phyloP scores from a whole-genome alignment of 35 echinoderm and acorn worm species.

The Stichopus chloronotus region DNA sequence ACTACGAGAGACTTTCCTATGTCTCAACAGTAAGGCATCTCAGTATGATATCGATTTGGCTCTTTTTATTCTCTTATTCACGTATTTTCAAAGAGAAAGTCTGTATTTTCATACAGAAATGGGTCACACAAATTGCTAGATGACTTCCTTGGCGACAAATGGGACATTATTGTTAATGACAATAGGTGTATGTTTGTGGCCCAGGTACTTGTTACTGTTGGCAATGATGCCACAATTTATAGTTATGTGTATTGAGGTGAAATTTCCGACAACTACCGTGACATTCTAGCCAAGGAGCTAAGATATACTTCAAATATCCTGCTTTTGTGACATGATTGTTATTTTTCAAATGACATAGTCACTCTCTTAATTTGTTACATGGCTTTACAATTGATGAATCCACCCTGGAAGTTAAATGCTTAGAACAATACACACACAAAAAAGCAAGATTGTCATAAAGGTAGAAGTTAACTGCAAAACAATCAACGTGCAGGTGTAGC shows the following conservation, averaged over 20 bases:
- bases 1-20: background rate
- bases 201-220: slow-evolving; percentile 7
- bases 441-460: no score
- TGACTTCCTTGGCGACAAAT: slow-evolving; percentile 7
- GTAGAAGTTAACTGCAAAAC: no score
- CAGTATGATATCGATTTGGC: slow-evolving; percentile 4
- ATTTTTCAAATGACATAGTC: no score
- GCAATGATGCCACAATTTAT: slow-evolving; percentile 6
- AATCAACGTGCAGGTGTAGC: no score
- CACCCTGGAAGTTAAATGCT: no score
- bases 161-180: slow-evolving; percentile 27
- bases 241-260: background rate
- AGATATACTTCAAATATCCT: no score
- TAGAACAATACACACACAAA: no score
- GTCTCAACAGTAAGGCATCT: slow-evolving; percentile 7
- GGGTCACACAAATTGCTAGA: background rate
- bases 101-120: slow-evolving; percentile 27
- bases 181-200: slow-evolving; percentile 4
- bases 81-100: slow-evolving; percentile 1
- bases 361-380: no score
- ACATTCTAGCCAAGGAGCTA: slow-evolving; percentile 1
- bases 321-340: no score
- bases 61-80: background rate
- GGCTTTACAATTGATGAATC: no score
- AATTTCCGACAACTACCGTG: slow-evolving; percentile 14